A percentile compares a stretch with the other conserved stretches of the same genome.
These are phyloP conservation scores for Pangasianodon hypophthalmus DNA, from an alignment of 2,113 vertebrate genomes.

Conservation along the genomic window DNA sequence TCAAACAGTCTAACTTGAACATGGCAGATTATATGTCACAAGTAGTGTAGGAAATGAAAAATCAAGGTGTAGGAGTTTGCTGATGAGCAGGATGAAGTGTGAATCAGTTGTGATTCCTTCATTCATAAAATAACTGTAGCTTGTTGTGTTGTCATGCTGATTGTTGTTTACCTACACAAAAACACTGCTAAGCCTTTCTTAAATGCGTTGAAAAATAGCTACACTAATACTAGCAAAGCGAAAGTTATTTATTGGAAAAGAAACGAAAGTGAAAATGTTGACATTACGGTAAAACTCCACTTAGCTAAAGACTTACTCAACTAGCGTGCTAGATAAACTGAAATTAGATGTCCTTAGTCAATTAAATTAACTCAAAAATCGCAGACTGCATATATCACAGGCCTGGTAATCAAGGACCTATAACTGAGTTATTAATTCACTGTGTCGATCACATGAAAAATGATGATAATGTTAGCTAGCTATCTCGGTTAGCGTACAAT, in stretches of 20 bases:
- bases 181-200: not conserved
- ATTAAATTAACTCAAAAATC: not conserved
- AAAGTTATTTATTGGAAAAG: not conserved
- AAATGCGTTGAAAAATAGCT: not conserved
- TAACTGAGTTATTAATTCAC: not conserved
- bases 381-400: no score
- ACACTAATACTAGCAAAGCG: not conserved
- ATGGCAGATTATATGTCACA: not conserved
- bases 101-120: not conserved
- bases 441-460: not conserved
- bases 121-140: no score
- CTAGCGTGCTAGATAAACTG: not conserved
- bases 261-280: slow-evolving; percentile 21
- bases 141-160: not conserved
- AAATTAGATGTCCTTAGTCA: not conserved
- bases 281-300: not conserved
- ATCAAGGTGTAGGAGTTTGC: not conserved
- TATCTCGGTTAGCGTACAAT: not conserved
- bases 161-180: not conserved
- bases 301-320: not conserved
- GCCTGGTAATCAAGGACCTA: not conserved
- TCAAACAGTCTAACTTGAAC: not conserved
- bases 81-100: not conserved
- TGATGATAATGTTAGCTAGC: not conserved
- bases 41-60: not conserved